phyloP scores from a whole-genome alignment of 2,113 vertebrate genomes.

The Mormyrus lacerda region DNA sequence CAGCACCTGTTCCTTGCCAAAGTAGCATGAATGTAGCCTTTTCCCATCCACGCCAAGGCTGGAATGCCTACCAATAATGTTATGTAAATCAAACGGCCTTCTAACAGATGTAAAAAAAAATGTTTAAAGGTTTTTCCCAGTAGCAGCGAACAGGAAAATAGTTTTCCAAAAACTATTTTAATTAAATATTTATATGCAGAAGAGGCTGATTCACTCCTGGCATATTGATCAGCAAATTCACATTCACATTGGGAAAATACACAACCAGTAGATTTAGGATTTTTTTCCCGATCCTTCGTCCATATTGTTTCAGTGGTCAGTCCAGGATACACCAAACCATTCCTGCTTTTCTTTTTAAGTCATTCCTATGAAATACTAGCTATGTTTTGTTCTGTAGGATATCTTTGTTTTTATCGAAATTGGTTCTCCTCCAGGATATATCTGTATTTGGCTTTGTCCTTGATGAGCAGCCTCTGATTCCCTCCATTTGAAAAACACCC shows the following conservation, averaged over 20 bases:
- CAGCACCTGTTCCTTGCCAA: neutral
- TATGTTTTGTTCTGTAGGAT: neutral
- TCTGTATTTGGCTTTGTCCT: neutral
- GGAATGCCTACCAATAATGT: neutral
- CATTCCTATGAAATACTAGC: neutral
- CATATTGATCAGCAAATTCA: neutral
- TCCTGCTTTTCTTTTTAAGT: neutral
- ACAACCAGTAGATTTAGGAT: neutral
- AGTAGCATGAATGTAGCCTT: neutral
- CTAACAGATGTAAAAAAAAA: neutral
- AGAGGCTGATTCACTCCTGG: neutral
- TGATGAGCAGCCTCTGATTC: neutral
- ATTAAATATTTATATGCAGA: neutral
- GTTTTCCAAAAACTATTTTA: neutral
- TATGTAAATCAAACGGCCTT: neutral
- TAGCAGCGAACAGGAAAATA: neutral
- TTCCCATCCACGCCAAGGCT: neutral
- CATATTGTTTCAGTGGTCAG: neutral
- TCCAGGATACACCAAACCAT: neutral
- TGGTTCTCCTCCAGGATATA: neutral
- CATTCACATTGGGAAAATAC: neutral
- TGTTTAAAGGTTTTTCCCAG: neutral
- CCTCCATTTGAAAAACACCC: neutral
- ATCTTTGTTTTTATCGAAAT: neutral
- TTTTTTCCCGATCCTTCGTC: neutral